Percentiles rank a stretch among this genome's conserved stretches.
Conservation (phyloP, 1,140 invertebrate genomes). For the Marisa cornuarietis region DNA sequence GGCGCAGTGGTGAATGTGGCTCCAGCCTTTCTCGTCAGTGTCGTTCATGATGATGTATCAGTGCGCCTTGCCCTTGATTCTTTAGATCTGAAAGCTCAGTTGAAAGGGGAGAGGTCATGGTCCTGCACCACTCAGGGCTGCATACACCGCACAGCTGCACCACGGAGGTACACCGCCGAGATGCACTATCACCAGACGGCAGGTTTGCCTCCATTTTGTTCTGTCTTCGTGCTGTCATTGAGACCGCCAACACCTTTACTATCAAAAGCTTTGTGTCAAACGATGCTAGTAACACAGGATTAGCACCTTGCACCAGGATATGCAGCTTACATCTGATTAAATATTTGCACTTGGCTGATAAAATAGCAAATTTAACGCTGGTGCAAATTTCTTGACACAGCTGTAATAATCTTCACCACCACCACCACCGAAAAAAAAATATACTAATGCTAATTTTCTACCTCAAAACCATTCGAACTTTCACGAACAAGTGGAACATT, state of each 20-base stretch:
- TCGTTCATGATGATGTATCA: constrained; percentile 44
- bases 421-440: too few species aligned
- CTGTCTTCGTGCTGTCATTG: not conserved
- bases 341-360: too few species aligned
- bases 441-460: too few species aligned
- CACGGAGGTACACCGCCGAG: not conserved
- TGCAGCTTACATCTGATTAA: not conserved
- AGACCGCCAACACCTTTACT: not conserved
- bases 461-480: too few species aligned
- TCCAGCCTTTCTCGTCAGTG: constrained; percentile 61
- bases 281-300: too few species aligned
- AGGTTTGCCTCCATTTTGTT: not conserved
- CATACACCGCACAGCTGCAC: not conserved
- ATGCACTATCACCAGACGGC: not conserved
- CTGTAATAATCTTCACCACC: too few species aligned
- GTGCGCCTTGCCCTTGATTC: not conserved
- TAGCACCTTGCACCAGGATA: not conserved
- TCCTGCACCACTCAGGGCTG: too few species aligned
- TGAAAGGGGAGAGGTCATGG: not conserved
- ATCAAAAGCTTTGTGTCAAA: too few species aligned
- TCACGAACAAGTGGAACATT: too few species aligned
- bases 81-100: not conserved
- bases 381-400: too few species aligned
- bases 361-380: too few species aligned
- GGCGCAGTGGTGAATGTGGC: constrained; percentile 62